phyloP scores from a whole-genome alignment of 2,113 vertebrate genomes.

The Scartelaos histophorus region DNA sequence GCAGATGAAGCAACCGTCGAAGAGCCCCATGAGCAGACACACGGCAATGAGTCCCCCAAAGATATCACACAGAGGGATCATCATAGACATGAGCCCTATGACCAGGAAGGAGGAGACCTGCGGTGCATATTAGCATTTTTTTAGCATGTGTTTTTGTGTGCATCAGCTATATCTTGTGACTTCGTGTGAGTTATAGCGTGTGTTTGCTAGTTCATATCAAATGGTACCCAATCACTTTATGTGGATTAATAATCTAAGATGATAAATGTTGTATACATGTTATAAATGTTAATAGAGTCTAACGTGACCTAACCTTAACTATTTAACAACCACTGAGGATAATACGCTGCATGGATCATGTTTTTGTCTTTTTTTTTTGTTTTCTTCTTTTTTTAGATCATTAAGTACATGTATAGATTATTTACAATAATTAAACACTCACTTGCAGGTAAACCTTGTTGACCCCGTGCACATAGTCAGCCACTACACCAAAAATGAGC shows the following conservation, averaged over 20 bases:
- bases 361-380: no score
- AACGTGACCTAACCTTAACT: no score
- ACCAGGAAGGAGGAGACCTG: constrained; percentile 91
- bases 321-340: no score
- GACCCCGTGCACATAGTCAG: constrained; percentile 88
- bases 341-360: not conserved
- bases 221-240: not conserved
- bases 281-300: no score
- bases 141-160: not conserved
- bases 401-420: not conserved
- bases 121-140: not conserved
- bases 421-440: constrained; percentile 11
- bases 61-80: constrained; percentile 88
- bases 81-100: constrained; percentile 97
- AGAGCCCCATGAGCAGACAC: constrained; percentile 95
- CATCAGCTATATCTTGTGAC: no score
- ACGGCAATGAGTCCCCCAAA: constrained; percentile 90
- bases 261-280: not conserved
- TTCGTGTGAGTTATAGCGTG: not conserved
- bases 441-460: constrained; percentile 98
- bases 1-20: constrained; percentile 97
- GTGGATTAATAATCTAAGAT: not conserved
- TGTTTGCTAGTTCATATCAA: not conserved
- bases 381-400: not conserved
- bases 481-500: constrained; percentile 87